Base-by-base conservation (phyloP, 2,888 invertebrate species). In the Meiosimyza platycephala region DNA sequence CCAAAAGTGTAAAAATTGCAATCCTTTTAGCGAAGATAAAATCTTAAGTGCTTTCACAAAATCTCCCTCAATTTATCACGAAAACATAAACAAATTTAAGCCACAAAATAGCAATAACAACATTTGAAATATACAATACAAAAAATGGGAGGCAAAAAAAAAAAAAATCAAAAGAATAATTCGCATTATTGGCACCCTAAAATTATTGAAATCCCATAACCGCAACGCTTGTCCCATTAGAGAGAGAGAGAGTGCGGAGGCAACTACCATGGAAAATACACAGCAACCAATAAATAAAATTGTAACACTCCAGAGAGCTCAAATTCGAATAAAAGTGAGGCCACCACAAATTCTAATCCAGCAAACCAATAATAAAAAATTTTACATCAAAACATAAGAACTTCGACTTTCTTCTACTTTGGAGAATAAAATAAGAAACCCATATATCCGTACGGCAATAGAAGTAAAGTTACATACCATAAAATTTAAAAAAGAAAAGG, bases 151-250 rank as follows among this genome's bases (percentile, higher is more conserved):
- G 28, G 63, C 22, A 22, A 22, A 22, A 22, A 75, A 74, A 72
- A 64, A 71, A 77, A 74, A 75, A 77, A 78, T 74, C 77, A 79
- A 79, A 79, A 74, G 77, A 73, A 75, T 77, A 78, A 79, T 77
- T 73, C 75, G 78, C 75, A 76, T 79, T 79, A 79, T 77, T 78
- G 74, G 74, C 78, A 78, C 78, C 77, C 78, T 76, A 75, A 74
- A 77, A 75, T 76, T 79, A 78, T 79, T 79, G 79, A 79, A 79
- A 78, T 78, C 72, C 78, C 79, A 79, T 79, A 79, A 77, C 78
- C 78, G 73, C 78, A 78, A 76, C 78, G 76, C 78, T 78, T 76
- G 75, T 74, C 73, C 70, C 71, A 74, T 71, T 72, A 73, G 63
- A 62, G 51, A 40, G 18, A 7, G 33, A 73, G 63, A 62, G 51